A percentile compares a stretch with the other conserved stretches of the same genome.
Evolutionary conservation across 1,140 invertebrate genomes (phyloP).

Genomic region (Sitobion miscanthi): DNA sequence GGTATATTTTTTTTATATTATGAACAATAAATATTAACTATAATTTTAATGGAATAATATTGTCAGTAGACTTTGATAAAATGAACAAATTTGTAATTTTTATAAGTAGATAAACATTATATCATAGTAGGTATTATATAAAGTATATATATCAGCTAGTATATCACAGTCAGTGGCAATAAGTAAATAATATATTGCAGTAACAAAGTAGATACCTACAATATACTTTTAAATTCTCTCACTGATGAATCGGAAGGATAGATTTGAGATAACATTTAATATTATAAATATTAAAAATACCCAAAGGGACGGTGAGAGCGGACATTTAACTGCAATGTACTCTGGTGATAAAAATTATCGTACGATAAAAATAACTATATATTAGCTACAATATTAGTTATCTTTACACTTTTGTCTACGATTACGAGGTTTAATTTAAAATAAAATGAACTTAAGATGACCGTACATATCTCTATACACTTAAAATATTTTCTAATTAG

Average conservation of each 20-base stretch:
- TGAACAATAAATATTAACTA: not conserved
- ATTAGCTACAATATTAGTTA: not conserved
- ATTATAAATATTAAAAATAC: not conserved
- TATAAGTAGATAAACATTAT: too few species aligned
- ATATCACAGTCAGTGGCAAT: not conserved
- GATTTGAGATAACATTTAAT: not conserved
- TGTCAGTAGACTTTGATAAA: not conserved
- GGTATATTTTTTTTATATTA: not conserved
- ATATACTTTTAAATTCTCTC: not conserved
- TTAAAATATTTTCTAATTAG: not conserved
- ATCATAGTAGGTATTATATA: not conserved
- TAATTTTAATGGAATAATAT: not conserved
- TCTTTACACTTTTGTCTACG: not conserved
- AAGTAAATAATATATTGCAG: not conserved
- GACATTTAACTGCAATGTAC: not conserved
- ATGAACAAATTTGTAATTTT: not conserved
- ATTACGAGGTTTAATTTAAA: not conserved
- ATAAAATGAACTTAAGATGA: not conserved
- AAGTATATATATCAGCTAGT: not conserved
- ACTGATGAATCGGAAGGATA: not conserved
- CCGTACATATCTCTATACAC: not conserved
- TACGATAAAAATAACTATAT: not conserved
- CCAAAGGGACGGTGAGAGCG: not conserved
- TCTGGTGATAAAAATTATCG: not conserved
- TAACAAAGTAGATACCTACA: not conserved